Evolutionary conservation across 2,888 invertebrate species (phyloP).

Genomic region (Mechanitis mazaeus): DNA sequence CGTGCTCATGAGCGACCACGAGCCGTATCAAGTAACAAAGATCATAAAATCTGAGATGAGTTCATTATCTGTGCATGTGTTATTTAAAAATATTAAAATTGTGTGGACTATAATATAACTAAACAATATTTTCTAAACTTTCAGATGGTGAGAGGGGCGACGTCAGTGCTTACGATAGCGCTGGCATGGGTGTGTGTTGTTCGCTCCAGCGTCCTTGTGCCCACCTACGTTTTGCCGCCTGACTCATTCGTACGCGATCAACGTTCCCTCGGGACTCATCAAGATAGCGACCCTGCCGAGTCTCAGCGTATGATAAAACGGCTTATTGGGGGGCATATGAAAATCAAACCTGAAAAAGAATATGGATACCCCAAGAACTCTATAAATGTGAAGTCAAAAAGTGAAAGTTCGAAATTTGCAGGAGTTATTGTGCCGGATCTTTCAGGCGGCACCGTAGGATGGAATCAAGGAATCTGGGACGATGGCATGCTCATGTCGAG

Average conservation of each 20-base stretch:
- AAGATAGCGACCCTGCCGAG: conserved; percentile 53
- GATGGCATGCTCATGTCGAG: conserved; percentile 82
- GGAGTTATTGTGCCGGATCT: conserved; percentile 63
- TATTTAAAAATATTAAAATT: conserved; percentile 7
- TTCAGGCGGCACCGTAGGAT: conserved; percentile 70
- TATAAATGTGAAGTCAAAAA: conserved; percentile 54
- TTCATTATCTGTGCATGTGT: conserved; percentile 38
- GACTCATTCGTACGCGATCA: conserved; percentile 74
- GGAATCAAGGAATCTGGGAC: conserved; percentile 78
- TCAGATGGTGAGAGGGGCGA: conserved; percentile 77
- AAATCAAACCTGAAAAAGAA: conserved; percentile 65
- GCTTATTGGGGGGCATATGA: conserved; percentile 82
- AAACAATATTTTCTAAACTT: conserved; percentile 63
- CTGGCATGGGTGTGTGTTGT: conserved; percentile 63
- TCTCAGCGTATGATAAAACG: conserved; percentile 79
- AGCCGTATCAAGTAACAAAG: conserved; percentile 53
- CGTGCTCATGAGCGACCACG: conserved; percentile 59
- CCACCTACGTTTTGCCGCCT: conserved; percentile 74
- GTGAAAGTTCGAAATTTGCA: conserved; percentile 60
- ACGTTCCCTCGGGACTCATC: conserved; percentile 58
- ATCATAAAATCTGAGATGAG: conserved; percentile 66
- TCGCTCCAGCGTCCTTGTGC: conserved; percentile 69
- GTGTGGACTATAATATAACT: conserved; percentile 37
- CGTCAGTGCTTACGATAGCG: conserved; percentile 67
- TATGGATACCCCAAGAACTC: conserved; percentile 63